Base-by-base conservation (phyloP, 2,797 vertebrate genomes). In the Gorsachius magnificus region DNA sequence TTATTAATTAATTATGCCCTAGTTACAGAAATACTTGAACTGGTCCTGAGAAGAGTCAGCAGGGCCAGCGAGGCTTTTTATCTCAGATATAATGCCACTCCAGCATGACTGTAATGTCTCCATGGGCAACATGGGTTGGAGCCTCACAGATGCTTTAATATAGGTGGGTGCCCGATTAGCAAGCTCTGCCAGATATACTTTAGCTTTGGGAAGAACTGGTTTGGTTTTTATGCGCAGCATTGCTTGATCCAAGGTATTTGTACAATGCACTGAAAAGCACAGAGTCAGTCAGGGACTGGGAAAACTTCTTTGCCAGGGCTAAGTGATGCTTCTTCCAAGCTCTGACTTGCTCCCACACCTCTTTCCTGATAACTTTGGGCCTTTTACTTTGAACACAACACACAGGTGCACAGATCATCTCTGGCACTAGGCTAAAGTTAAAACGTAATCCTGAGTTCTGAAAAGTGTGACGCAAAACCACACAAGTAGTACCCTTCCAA, bases 121-220 rank as follows among this genome's bases (percentile, higher is more conserved):
- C 63, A 24, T 66, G 43, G 74, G 61, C 19, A 33, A 79, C 85
- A 69, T 31, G 48, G 76, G 10, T 76, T 90, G 58, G 33, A 90
- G 70, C 74, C 48, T 87, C 83, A 63, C 86, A 92, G 92, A 95
- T 94, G 90, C 88, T 82, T 87, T 89, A 48, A 36, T 72, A 94
- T 96, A 86, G 94, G 93, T 65, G 72, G 74, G 33, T 93, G 68
- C 48, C 83, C 90, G 90, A 90, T 94, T 83, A 93, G 83, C 69
- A 90, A 93, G 63, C 70, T 76, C 74, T 96, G 86, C 56, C 70
- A 89, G 60, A 82, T 87, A 78, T 18, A 36, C 51, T 89, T 88
- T 38, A 84, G 60, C 56, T 92, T 74, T 77, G 35, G 43, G 58
- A 84, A 83, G 54, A 95, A 60, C 13, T 17, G 60, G 16, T 74